Conservation (phyloP, 2,797 vertebrate genomes). For the Margarornis squamiger region DNA sequence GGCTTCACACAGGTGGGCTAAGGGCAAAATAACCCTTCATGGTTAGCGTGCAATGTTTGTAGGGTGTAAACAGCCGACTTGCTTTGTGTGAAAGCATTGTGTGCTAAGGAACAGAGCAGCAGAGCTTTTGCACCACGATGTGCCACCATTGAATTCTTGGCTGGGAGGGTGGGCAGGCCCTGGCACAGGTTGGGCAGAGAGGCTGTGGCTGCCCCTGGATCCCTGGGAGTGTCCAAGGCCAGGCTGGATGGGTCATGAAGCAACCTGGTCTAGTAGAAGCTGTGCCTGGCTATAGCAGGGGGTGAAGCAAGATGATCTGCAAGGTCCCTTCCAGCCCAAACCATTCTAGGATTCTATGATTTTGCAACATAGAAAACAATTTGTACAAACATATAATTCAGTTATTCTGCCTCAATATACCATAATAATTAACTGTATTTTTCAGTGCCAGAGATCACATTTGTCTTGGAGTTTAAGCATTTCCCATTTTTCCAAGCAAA, state of each 20-base stretch:
- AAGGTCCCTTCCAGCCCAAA: not conserved
- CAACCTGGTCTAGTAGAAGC: rapidly evolving
- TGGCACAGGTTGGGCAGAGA: not conserved
- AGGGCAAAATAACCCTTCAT: not conserved
- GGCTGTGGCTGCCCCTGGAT: not conserved
- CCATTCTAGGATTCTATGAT: not conserved
- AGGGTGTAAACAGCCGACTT: not conserved
- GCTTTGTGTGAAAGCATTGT: rapidly evolving
- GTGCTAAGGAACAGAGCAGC: not conserved
- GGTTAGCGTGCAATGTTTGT: not conserved
- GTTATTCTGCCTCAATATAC: not conserved
- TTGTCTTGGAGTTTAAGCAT: not conserved
- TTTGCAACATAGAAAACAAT: not conserved
- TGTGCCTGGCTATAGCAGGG: rapidly evolving
- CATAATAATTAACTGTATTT: not conserved
- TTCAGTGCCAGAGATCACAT: not conserved
- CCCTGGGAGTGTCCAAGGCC: not conserved
- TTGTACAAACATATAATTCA: not conserved
- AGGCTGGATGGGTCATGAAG: rapidly evolving
- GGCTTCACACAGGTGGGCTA: not conserved
- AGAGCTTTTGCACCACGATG: rapidly evolving
- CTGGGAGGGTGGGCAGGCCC: rapidly evolving
- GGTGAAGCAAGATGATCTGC: rapidly evolving
- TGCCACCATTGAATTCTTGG: not conserved
- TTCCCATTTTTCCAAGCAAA: not conserved